Conservation (phyloP, 2,113 vertebrate genomes). For the Tetrao urogallus region DNA sequence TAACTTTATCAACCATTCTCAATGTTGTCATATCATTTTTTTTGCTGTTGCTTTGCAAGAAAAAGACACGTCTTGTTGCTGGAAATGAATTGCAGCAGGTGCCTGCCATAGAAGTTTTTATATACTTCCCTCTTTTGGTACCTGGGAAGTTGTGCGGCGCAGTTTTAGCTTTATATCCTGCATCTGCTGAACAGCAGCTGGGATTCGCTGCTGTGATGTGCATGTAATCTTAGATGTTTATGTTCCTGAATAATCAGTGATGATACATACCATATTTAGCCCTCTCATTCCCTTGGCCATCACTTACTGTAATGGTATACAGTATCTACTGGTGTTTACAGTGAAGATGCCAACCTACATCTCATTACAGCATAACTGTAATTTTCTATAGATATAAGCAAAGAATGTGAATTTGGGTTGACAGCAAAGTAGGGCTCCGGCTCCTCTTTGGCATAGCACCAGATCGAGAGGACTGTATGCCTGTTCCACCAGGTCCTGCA, state of each 20-base stretch:
- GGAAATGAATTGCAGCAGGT: not conserved
- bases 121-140: not conserved
- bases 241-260: not conserved
- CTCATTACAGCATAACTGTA: not conserved
- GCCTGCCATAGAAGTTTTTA: not conserved
- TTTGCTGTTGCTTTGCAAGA: not conserved
- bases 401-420: not conserved
- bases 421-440: not conserved
- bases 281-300: not conserved
- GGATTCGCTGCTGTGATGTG: not conserved
- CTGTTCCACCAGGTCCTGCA: not conserved
- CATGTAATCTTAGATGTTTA: not conserved
- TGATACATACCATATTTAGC: not conserved
- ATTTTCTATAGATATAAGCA: not conserved
- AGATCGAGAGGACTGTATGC: not conserved
- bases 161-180: not conserved
- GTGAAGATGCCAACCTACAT: not conserved
- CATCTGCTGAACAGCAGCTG: not conserved
- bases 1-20: not conserved
- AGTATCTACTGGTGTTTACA: not conserved
- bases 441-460: not conserved
- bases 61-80: not conserved
- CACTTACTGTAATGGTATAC: rapidly evolving
- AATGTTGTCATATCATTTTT: not conserved
- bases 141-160: not conserved